These are phyloP conservation scores for Chydorus sphaericus DNA, from an alignment of 2,888 invertebrate species.

Conservation along the genomic window DNA sequence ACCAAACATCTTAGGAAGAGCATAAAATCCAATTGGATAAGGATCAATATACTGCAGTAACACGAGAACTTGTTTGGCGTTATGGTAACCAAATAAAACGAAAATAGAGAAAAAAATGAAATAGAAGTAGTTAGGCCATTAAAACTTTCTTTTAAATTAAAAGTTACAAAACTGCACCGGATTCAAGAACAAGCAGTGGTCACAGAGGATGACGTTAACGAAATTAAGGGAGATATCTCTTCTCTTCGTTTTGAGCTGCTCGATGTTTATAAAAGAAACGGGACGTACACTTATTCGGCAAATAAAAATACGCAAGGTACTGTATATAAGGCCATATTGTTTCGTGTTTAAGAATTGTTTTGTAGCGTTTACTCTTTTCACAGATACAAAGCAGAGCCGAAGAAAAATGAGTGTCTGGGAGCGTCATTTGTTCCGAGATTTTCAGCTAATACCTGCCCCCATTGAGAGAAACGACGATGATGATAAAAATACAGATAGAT, in stretches of 20 bases:
- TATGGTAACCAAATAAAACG: slow-evolving; percentile 23
- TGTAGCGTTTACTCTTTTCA: background rate
- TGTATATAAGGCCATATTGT: background rate
- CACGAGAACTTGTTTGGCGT: slow-evolving; percentile 80
- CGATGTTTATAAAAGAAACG: slow-evolving; percentile 74
- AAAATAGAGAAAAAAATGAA: background rate
- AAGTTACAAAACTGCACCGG: slow-evolving; percentile 66
- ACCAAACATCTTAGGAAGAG: no score
- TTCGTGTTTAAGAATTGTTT: slow-evolving; percentile 2
- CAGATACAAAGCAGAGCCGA: slow-evolving; percentile 39
- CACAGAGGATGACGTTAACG: slow-evolving; percentile 86
- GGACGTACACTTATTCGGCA: slow-evolving; percentile 61
- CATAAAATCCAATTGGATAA: slow-evolving; percentile 48
- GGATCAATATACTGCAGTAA: slow-evolving; percentile 62
- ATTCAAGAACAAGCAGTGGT: slow-evolving; percentile 69
- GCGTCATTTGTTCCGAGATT: slow-evolving; percentile 72
- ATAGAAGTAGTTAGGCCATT: background rate
- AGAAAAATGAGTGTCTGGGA: slow-evolving; percentile 70
- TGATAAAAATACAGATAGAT: background rate
- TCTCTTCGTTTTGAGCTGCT: slow-evolving; percentile 80
- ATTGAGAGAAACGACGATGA: slow-evolving; percentile 37
- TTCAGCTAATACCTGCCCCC: slow-evolving; percentile 63
- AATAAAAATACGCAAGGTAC: slow-evolving; percentile 14
- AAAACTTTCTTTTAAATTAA: slow-evolving; percentile 33
- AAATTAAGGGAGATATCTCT: slow-evolving; percentile 85